phyloP scores from a whole-genome alignment of 2,888 invertebrate species.

The Macrophya annulata region DNA sequence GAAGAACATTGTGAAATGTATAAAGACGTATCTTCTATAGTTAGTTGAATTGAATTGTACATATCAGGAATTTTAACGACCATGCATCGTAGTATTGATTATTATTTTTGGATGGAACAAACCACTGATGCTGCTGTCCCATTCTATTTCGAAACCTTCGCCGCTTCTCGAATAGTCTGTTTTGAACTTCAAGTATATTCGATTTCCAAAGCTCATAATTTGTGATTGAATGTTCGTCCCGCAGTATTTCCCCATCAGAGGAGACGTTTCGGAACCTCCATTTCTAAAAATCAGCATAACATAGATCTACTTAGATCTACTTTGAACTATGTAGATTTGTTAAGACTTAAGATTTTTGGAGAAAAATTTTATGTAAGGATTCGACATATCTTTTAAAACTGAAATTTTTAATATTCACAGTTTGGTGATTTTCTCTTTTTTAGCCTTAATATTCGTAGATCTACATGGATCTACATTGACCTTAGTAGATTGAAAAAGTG shows the following conservation, averaged over 20 bases:
- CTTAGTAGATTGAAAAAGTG: too few species aligned
- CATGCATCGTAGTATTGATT: neutral
- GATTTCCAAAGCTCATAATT: constrained; percentile 89
- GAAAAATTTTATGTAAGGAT: too few species aligned
- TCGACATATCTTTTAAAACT: neutral
- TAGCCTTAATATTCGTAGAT: too few species aligned
- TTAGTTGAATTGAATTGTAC: neutral
- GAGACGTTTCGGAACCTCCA: constrained; percentile 87
- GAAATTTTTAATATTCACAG: too few species aligned
- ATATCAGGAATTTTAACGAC: neutral
- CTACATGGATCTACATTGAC: too few species aligned
- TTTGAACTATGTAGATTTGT: too few species aligned
- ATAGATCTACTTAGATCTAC: too few species aligned
- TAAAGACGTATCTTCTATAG: neutral
- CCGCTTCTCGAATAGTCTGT: constrained; percentile 85
- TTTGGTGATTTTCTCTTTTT: too few species aligned
- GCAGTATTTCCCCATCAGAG: constrained; percentile 91
- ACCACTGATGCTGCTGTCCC: constrained; percentile 85
- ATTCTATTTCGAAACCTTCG: constrained; percentile 87
- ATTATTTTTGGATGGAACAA: constrained; percentile 51
- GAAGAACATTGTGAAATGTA: neutral
- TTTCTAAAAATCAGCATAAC: constrained; percentile 83
- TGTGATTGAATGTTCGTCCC: constrained; percentile 83
- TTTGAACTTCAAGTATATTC: constrained; percentile 88
- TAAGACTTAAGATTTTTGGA: too few species aligned